Evolutionary conservation across 1,140 invertebrate genomes (phyloP), one percentile per base, ranked within the genome.

Genomic region (Spodoptera frugiperda): DNA sequence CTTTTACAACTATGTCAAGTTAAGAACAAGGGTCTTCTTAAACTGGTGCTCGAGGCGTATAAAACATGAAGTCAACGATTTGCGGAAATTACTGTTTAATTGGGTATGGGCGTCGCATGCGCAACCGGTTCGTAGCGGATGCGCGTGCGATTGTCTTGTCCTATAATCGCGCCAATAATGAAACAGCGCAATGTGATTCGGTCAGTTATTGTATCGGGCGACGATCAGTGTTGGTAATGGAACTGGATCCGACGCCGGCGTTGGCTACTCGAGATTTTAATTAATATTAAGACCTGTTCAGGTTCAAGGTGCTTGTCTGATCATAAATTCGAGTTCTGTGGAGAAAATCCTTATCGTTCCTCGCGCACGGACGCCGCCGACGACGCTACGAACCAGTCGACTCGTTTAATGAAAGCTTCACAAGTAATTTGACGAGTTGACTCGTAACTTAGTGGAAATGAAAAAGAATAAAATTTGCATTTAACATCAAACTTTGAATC

Each of bases 21-120:
- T n/a, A 3, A 14, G 3, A 2, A 0, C 10, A 51, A 25, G n/a
- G 25, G 14, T 53, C 65, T 33, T 49, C 10, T 53, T 39, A 53
- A 2, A 33, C 0, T 68, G 65, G 65, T 51, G 2, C 2, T 33
- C 21, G 21, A 0, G 25, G 65, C 3, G 65, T 53, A 51, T 51
- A 78, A 78, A 77, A 54, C 30, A 55, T 65, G 53, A 49, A 53
- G 65, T 49, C 44, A 54, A 59, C 61, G 54, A 72, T 77, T 82
- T 79, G 76, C 81, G 81, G 76, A 82, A 79, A 79, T 82, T 75
- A 67, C 59, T 63, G 19, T 80, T 72, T 82, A 82, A 80, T 82
- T 82, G 81, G 59, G 76, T 74, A 76, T 76, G 51, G 76, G 72
- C 72, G 73, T 70, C 68, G 46, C 72, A 46, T 14, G 49, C 80